Evolutionary conservation across 2,113 vertebrate genomes (phyloP).

Genomic region (Anarhynchus alexandrinus): DNA sequence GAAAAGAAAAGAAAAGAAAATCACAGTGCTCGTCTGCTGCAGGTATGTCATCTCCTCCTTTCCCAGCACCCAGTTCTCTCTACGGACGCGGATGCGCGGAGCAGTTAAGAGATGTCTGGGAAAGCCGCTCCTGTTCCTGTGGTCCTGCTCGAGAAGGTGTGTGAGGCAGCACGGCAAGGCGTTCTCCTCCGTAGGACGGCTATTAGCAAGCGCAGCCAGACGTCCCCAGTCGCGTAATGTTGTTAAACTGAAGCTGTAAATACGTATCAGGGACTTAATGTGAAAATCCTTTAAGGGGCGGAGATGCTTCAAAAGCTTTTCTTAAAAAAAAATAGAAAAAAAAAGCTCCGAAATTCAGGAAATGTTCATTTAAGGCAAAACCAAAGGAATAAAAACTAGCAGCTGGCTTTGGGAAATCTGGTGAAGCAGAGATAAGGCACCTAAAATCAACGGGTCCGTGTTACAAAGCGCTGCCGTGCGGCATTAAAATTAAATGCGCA

Average conservation of each 20-base stretch:
- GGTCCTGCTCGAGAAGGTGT: not conserved
- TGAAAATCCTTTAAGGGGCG: not conserved
- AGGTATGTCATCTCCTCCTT: too few relatives aligned
- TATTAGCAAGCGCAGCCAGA: not conserved
- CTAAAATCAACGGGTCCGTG: rapidly evolving
- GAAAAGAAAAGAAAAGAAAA: not conserved
- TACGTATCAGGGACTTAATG: not conserved
- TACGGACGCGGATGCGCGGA: rapidly evolving
- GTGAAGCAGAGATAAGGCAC: not conserved
- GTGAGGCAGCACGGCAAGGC: not conserved
- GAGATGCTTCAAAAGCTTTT: not conserved
- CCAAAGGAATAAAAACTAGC: not conserved
- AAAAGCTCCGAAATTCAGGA: not conserved
- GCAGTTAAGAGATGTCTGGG: not conserved
- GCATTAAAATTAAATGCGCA: not conserved
- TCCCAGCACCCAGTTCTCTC: too few relatives aligned
- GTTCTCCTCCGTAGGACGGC: not conserved
- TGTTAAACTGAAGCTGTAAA: not conserved
- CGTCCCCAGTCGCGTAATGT: not conserved
- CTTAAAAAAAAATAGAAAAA: not conserved
- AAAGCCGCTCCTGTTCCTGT: not conserved
- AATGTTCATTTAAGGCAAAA: not conserved
- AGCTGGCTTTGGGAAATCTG: not conserved
- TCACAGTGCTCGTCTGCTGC: too few relatives aligned
- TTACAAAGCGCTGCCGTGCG: not conserved